Percentiles rank a stretch among this genome's conserved stretches.
phyloP scores from a whole-genome alignment of 2,888 invertebrate genomes.

The Rhingia campestris region DNA sequence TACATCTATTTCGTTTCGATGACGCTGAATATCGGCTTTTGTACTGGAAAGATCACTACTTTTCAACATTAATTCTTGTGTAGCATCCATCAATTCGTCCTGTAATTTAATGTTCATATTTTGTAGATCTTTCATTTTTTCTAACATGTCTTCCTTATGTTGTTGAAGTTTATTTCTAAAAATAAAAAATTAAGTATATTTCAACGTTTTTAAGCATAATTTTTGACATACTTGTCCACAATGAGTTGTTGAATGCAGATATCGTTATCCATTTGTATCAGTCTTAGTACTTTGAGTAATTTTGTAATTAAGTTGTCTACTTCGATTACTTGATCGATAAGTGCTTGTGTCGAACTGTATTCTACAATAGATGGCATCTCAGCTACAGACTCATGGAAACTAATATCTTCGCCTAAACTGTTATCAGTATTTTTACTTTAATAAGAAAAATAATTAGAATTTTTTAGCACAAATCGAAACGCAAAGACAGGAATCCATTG shows the following conservation, averaged over 20 bases:
- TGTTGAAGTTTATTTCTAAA: slow-evolving; percentile 82
- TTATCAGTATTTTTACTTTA: slow-evolving; percentile 76
- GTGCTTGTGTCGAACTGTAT: slow-evolving; percentile 85
- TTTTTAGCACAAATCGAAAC: too few relatives aligned
- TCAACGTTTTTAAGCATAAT: not conserved
- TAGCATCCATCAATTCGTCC: slow-evolving; percentile 84
- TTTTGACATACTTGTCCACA: slow-evolving; percentile 85
- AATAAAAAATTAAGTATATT: slow-evolving; percentile 1
- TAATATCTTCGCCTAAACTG: slow-evolving; percentile 81
- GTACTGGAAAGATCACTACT: slow-evolving; percentile 84
- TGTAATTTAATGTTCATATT: slow-evolving; percentile 84
- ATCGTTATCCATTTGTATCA: slow-evolving; percentile 88
- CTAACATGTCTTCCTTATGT: slow-evolving; percentile 82
- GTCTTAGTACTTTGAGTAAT: slow-evolving; percentile 88
- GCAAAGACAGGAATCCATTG: not conserved
- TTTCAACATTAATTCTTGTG: slow-evolving; percentile 84
- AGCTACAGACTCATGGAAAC: slow-evolving; percentile 83
- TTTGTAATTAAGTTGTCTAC: slow-evolving; percentile 90
- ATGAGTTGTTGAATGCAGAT: slow-evolving; percentile 87
- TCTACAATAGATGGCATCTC: slow-evolving; percentile 83
- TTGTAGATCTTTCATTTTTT: slow-evolving; percentile 84
- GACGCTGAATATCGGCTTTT: slow-evolving; percentile 84
- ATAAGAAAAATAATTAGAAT: not conserved
- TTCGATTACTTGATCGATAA: slow-evolving; percentile 89
- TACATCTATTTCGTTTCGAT: slow-evolving; percentile 85